Evolutionary conservation across 2,888 invertebrate species (phyloP).

Genomic region (Danaus chrysippus): DNA sequence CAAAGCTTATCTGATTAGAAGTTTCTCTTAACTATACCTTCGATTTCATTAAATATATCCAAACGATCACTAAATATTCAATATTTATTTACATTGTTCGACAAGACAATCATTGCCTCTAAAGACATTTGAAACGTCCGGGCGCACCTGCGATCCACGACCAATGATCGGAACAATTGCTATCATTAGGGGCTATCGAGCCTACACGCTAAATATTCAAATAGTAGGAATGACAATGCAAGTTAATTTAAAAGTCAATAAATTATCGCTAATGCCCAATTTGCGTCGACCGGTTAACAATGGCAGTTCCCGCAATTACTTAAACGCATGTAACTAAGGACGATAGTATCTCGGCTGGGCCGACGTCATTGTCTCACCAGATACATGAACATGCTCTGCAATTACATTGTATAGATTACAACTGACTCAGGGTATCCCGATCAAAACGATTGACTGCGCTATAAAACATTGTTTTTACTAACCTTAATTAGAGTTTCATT

Average conservation of each 20-base stretch:
- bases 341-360: constrained; percentile 69
- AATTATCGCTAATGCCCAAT: constrained; percentile 78
- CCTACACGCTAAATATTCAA: constrained; percentile 74
- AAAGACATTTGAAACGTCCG: constrained; percentile 28
- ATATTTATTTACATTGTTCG: background rate
- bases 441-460: constrained; percentile 62
- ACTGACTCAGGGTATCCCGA: constrained; percentile 64
- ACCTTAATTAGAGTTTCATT: constrained; percentile 62
- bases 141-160: constrained; percentile 68
- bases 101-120: constrained; percentile 23
- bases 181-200: constrained; percentile 70
- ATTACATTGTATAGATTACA: constrained; percentile 74
- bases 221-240: constrained; percentile 67
- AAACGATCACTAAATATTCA: no score
- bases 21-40: background rate
- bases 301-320: constrained; percentile 78
- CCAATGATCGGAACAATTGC: constrained; percentile 75
- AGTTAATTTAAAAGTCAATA: constrained; percentile 74
- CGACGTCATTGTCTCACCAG: constrained; percentile 70
- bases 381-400: constrained; percentile 62
- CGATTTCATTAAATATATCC: background rate
- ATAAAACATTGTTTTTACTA: constrained; percentile 70
- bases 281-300: constrained; percentile 76
- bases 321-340: constrained; percentile 75
- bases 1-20: background rate